Conservation (phyloP, 2,888 invertebrate species). For the Brachyptera risi region DNA sequence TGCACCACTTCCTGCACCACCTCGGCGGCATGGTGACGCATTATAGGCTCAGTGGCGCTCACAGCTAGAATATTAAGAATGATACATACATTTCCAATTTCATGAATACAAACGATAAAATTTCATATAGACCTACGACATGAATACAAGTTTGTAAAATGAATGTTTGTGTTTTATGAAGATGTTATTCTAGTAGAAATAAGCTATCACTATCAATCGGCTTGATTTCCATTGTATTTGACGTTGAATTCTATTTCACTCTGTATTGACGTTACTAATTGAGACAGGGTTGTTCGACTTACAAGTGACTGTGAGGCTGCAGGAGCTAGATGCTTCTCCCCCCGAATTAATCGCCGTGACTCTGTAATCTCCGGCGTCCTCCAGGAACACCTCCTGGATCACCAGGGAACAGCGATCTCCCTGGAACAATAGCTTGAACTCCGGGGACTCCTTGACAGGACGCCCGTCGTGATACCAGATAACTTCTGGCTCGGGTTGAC, state of each 20-base stretch:
- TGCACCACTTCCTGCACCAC: slow-evolving; percentile 36
- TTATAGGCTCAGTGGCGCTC: slow-evolving; percentile 45
- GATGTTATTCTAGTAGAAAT: no score
- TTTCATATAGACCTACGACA: no score
- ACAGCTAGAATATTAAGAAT: slow-evolving; percentile 46
- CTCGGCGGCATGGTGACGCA: slow-evolving; percentile 38
- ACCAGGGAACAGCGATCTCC: slow-evolving; percentile 74
- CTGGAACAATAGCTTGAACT: slow-evolving; percentile 76
- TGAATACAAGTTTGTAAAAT: no score
- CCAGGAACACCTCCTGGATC: slow-evolving; percentile 66
- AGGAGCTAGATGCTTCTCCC: slow-evolving; percentile 74
- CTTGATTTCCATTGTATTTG: no score
- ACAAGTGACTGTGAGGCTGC: slow-evolving; percentile 56
- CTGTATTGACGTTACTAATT: no score
- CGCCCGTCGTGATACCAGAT: slow-evolving; percentile 75
- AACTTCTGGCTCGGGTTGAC: slow-evolving; percentile 74
- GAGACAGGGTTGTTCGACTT: slow-evolving; percentile 37
- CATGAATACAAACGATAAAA: no score
- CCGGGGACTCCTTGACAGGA: slow-evolving; percentile 74
- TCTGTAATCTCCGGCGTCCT: slow-evolving; percentile 74
- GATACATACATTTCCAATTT: background rate
- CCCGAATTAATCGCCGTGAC: slow-evolving; percentile 78
- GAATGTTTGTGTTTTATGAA: no score
- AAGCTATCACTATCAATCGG: no score
- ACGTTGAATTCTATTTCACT: no score